Percentiles rank a stretch among this genome's conserved stretches.
Evolutionary conservation across 2,888 invertebrate genomes (phyloP).

Genomic region (Heliconius cydno): DNA sequence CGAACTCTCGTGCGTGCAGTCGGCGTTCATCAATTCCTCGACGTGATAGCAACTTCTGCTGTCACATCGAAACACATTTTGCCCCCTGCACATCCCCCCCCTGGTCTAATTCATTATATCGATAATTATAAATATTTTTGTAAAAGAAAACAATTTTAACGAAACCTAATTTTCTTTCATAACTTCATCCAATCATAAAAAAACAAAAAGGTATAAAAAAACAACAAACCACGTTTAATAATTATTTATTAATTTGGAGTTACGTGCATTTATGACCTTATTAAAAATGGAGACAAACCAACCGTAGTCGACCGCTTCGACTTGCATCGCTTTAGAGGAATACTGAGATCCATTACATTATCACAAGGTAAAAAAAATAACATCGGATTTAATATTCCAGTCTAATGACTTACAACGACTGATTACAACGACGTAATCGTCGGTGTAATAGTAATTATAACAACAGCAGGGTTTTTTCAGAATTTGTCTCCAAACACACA

Average conservation of each 20-base stretch:
- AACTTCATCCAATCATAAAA: neutral
- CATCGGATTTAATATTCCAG: constrained; percentile 56
- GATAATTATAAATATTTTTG: no score
- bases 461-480: constrained; percentile 20
- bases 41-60: no score
- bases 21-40: no score
- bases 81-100: no score
- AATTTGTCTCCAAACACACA: constrained; percentile 70
- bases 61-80: no score
- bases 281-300: constrained; percentile 73
- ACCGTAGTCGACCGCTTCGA: constrained; percentile 48
- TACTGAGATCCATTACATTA: constrained; percentile 72
- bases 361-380: constrained; percentile 65
- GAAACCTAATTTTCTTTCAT: no score
- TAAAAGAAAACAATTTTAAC: no score
- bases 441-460: neutral
- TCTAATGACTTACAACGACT: constrained; percentile 35
- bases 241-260: constrained; percentile 79
- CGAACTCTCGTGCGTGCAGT: no score
- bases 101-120: no score
- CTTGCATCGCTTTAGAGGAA: constrained; percentile 52
- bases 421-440: no score
- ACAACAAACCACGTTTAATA: constrained; percentile 63
- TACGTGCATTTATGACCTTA: constrained; percentile 74
- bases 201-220: constrained; percentile 45